Evolutionary conservation across 2,113 vertebrate species (phyloP).

Genomic region (Cyanoramphus novaezelandiae): DNA sequence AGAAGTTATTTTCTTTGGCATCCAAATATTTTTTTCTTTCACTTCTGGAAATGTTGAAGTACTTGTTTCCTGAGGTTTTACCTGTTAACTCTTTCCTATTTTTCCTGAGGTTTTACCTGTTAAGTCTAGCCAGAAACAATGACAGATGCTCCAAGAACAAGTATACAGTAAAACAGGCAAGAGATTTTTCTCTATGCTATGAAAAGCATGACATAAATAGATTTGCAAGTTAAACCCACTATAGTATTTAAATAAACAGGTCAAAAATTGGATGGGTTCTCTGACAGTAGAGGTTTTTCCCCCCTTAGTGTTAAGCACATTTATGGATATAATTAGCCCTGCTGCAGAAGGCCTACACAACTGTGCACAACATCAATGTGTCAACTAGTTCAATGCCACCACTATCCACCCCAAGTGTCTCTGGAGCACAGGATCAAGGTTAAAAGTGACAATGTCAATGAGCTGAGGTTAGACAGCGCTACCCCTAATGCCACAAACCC

Average conservation of each 20-base stretch:
- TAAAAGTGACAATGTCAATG: background rate
- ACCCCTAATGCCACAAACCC: background rate
- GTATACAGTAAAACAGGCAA: background rate
- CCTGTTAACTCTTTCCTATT: constrained; percentile 14
- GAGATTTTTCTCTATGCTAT: background rate
- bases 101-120: background rate
- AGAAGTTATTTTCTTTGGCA: constrained; percentile 58
- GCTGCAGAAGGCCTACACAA: background rate
- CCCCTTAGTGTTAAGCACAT: background rate
- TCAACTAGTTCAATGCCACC: background rate
- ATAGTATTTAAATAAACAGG: background rate
- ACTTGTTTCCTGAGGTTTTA: constrained; percentile 40
- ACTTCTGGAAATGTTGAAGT: constrained; percentile 56
- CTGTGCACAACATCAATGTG: fast-evolving
- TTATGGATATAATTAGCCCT: background rate
- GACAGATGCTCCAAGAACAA: background rate
- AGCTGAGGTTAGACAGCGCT: background rate
- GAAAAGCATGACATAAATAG: background rate
- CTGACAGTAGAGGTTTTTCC: background rate
- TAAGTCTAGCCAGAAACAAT: background rate
- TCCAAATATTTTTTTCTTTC: constrained; percentile 51
- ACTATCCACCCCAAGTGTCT: background rate
- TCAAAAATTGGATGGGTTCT: background rate
- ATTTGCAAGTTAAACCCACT: background rate
- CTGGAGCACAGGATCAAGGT: background rate